These are phyloP conservation scores for Lontra canadensis DNA, from an alignment of 2,113 vertebrate species.

Conservation along the genomic window DNA sequence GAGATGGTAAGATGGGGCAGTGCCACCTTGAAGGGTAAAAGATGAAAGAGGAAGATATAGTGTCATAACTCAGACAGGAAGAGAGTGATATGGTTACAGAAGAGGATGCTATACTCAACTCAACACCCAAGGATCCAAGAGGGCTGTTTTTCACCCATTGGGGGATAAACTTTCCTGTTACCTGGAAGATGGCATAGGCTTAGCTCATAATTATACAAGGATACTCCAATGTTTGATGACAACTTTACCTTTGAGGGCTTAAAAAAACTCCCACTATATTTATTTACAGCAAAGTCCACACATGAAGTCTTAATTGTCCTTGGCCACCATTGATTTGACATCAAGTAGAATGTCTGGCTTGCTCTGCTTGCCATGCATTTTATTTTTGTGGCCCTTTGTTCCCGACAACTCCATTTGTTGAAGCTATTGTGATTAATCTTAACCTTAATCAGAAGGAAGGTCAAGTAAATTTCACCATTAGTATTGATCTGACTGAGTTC, in stretches of 20 bases:
- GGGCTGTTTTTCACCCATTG: background rate
- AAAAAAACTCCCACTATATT: background rate
- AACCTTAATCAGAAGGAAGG: background rate
- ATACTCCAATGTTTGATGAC: background rate
- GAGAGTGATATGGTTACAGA: background rate
- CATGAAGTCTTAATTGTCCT: background rate
- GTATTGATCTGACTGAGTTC: background rate
- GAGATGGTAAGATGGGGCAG: background rate
- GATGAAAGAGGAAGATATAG: background rate
- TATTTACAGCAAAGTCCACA: background rate
- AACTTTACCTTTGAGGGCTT: background rate
- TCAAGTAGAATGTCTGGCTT: background rate
- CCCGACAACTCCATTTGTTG: background rate
- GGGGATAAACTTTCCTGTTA: background rate
- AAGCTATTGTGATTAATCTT: background rate
- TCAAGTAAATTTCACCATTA: background rate
- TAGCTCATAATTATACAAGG: background rate
- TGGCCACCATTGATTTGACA: background rate
- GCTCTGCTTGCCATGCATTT: background rate
- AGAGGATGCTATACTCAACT: background rate
- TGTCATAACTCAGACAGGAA: background rate
- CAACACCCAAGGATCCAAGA: background rate
- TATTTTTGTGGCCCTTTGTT: background rate
- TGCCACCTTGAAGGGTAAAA: background rate
- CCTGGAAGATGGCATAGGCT: background rate